Evolutionary conservation across 2,888 invertebrate species (phyloP), one percentile per base, ranked within the genome.

Genomic region (Chironomus riparius): DNA sequence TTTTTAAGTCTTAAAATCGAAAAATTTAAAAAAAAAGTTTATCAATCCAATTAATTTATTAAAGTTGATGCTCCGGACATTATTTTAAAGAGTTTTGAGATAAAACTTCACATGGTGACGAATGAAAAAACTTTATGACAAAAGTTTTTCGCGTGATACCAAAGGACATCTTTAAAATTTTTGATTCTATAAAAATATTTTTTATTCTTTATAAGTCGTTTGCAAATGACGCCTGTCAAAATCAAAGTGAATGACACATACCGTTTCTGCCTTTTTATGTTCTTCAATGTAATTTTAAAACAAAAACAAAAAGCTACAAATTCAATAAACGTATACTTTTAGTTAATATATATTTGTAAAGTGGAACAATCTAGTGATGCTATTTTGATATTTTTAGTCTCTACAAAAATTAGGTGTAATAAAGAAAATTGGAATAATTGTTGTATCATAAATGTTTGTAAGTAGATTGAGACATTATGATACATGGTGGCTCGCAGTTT

Each of bases 361-460:
- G 18, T 56, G 56, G 56, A 61, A 28, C 62, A 72, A 72, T 61
- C 72, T 72, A 72, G 72, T 72, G 72, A 72, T 72, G 72, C 72
- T 72, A 62, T 72, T 72, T 72, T 65, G 65, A 65, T 65, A 65
- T 65, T 65, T 65, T 24, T 65, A 65, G 65, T 65, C 62, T 38
- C 38, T 38, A 38, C 38, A 38, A 38, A 38, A 38, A 38, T 38
- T 38, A 38, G 38, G 38, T 38, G 10, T 10, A 38, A 38, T 38
- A 38, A 38, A 38, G 38, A 38, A 38, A 38, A 38, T n/a, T 38
- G 38, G 10, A 38, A 38, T 38, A 38, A 10, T 38, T 38, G 38
- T 38, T 38, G 38, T 38, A 38, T 38, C 10, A 38, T 38, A 18
- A 18, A 18, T 56, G n/a, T 56, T 56, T 56, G 50, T 28, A 4